Percentiles rank a stretch among this genome's conserved stretches.
phyloP scores from a whole-genome alignment of 2,888 invertebrate genomes.

The Cylindroiulus punctatus region DNA sequence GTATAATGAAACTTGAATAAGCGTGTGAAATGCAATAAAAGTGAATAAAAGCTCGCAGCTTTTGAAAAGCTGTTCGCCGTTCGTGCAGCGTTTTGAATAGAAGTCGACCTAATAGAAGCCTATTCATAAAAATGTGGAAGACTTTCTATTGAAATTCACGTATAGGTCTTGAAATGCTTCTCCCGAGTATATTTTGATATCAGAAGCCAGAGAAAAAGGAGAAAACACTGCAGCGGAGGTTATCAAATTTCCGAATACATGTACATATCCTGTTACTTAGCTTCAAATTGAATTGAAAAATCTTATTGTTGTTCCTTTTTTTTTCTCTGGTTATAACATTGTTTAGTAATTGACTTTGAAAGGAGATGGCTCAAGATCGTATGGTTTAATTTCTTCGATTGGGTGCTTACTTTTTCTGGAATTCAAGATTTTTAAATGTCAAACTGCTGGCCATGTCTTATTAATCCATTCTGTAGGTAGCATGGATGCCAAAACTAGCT shows the following conservation, averaged over 20 bases:
- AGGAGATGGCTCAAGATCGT: not conserved
- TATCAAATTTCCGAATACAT: not conserved
- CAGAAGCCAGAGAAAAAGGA: not conserved
- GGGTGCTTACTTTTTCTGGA: too few relatives aligned
- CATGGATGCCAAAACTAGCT: too few relatives aligned
- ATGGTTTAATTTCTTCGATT: too few relatives aligned
- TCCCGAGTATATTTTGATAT: not conserved
- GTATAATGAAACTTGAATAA: conserved; percentile 17
- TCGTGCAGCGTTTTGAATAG: not conserved
- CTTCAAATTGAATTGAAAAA: not conserved
- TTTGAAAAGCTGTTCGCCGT: not conserved
- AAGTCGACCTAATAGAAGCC: not conserved
- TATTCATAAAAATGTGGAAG: not conserved
- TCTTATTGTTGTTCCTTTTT: not conserved
- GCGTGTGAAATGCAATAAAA: conserved; percentile 3
- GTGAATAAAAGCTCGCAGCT: not conserved
- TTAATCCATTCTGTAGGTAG: too few relatives aligned
- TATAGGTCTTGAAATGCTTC: not conserved
- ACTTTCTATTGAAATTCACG: not conserved
- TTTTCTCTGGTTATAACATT: not conserved
- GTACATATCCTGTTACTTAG: not conserved
- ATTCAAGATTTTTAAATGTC: too few relatives aligned
- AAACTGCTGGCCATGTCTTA: too few relatives aligned
- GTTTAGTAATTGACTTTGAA: not conserved
- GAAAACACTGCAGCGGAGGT: not conserved